Conservation (phyloP, 1,140 invertebrate genomes). For the Drosophila leontia region DNA sequence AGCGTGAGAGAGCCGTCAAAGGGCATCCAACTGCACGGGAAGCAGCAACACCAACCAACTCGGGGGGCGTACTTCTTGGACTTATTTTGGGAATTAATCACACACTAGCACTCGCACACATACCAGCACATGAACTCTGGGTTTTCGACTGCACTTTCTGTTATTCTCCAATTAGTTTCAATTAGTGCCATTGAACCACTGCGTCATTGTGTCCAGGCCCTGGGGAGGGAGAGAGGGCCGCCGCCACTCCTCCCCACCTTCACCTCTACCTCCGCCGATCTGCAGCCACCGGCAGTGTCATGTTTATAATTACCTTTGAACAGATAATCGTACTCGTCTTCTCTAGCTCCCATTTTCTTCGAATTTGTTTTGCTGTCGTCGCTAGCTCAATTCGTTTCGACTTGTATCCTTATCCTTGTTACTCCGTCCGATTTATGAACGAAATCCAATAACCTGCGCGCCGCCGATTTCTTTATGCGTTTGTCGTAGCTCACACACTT, state of each 20-base stretch:
- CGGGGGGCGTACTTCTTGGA: slow-evolving; percentile 61
- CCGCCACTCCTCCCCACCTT: slow-evolving; percentile 30
- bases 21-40: slow-evolving; percentile 58
- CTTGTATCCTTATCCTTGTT: slow-evolving; percentile 24
- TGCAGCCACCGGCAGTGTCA: slow-evolving; percentile 31
- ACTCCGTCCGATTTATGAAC: slow-evolving; percentile 49
- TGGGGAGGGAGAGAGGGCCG: slow-evolving; percentile 8
- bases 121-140: slow-evolving; percentile 36
- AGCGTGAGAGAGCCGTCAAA: slow-evolving; percentile 50
- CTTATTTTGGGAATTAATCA: slow-evolving; percentile 43
- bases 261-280: slow-evolving; percentile 9
- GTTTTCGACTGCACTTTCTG: slow-evolving; percentile 54
- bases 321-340: slow-evolving; percentile 99
- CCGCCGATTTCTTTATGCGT: slow-evolving; percentile 77
- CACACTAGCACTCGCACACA: slow-evolving; percentile 31
- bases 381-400: slow-evolving; percentile 38
- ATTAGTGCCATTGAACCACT: slow-evolving; percentile 73
- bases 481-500: slow-evolving; percentile 75
- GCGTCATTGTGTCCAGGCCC: slow-evolving; percentile 51
- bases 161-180: slow-evolving; percentile 79
- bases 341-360: slow-evolving; percentile 95
- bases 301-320: slow-evolving; percentile 96
- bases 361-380: slow-evolving; percentile 46
- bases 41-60: slow-evolving; percentile 32
- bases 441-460: slow-evolving; percentile 79